Conservation (phyloP, 1,140 invertebrate species). For the Nixonia krombeini region DNA sequence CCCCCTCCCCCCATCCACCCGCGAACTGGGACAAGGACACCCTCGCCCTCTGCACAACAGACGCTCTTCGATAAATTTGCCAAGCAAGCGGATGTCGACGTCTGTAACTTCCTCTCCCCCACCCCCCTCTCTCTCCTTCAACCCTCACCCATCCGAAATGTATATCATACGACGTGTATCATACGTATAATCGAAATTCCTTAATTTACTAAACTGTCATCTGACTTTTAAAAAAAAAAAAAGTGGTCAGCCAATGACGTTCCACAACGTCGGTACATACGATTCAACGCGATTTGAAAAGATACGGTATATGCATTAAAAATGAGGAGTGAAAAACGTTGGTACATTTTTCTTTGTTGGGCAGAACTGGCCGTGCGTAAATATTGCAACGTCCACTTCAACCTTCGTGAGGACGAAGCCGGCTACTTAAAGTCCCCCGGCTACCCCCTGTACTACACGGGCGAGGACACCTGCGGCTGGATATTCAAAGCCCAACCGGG, state of each 20-base stretch:
- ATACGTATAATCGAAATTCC: no score
- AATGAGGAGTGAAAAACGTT: neutral
- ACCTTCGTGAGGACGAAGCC: slow-evolving; percentile 52
- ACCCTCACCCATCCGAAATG: no score
- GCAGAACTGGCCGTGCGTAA: slow-evolving; percentile 61
- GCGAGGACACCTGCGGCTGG: slow-evolving; percentile 64
- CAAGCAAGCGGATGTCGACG: slow-evolving; percentile 46
- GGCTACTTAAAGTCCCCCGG: slow-evolving; percentile 66
- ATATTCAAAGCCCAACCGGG: slow-evolving; percentile 63
- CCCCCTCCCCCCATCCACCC: neutral
- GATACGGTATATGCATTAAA: no score
- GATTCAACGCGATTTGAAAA: no score
- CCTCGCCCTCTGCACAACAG: slow-evolving; percentile 30
- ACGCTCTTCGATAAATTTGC: slow-evolving; percentile 53
- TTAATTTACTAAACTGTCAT: no score
- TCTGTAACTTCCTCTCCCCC: slow-evolving; percentile 13
- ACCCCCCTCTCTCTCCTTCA: neutral
- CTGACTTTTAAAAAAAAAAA: neutral
- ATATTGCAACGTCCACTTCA: slow-evolving; percentile 64
- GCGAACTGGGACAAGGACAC: slow-evolving; percentile 60
- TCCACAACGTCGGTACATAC: neutral
- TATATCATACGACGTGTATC: no score
- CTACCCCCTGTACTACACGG: slow-evolving; percentile 65
- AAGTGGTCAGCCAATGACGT: neutral
- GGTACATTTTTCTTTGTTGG: slow-evolving; percentile 24